Conservation (phyloP, 2,888 invertebrate genomes). For the Apamea crenata region DNA sequence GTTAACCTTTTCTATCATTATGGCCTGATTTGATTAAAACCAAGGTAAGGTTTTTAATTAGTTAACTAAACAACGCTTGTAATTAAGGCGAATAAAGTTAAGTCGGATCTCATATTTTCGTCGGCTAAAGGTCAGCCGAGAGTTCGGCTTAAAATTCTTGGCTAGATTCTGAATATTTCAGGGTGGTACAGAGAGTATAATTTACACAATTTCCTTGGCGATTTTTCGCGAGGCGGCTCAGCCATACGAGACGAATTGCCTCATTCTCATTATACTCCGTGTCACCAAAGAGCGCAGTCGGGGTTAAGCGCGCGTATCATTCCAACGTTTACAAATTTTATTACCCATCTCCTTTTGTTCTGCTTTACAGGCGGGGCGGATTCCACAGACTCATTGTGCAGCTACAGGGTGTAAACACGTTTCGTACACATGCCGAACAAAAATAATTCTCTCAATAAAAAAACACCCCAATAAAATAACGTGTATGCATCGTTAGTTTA, state of each 20-base stretch:
- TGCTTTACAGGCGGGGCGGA: constrained; percentile 72
- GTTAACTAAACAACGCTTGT: constrained; percentile 61
- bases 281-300: constrained; percentile 78
- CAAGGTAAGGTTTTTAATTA: constrained; percentile 60
- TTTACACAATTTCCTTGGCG: constrained; percentile 64
- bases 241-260: constrained; percentile 79
- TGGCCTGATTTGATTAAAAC: constrained; percentile 63
- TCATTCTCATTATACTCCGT: constrained; percentile 82
- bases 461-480: constrained; percentile 41
- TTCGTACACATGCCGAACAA: constrained; percentile 35
- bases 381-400: constrained; percentile 63
- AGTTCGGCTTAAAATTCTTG: constrained; percentile 54
- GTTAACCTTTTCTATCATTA: constrained; percentile 57
- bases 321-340: constrained; percentile 89
- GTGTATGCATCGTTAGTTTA: constrained; percentile 58
- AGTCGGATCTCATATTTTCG: constrained; percentile 61
- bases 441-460: constrained; percentile 42
- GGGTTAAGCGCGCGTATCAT: constrained; percentile 88
- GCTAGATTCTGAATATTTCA: constrained; percentile 55
- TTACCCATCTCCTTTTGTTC: constrained; percentile 86
- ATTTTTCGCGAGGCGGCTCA: constrained; percentile 69
- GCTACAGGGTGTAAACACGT: constrained; percentile 65
- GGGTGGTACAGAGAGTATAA: constrained; percentile 45
- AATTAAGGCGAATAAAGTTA: constrained; percentile 65
- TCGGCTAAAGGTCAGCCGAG: constrained; percentile 48